Evolutionary conservation across 2,113 vertebrate genomes (phyloP).

Genomic region (Varanus komodoensis): DNA sequence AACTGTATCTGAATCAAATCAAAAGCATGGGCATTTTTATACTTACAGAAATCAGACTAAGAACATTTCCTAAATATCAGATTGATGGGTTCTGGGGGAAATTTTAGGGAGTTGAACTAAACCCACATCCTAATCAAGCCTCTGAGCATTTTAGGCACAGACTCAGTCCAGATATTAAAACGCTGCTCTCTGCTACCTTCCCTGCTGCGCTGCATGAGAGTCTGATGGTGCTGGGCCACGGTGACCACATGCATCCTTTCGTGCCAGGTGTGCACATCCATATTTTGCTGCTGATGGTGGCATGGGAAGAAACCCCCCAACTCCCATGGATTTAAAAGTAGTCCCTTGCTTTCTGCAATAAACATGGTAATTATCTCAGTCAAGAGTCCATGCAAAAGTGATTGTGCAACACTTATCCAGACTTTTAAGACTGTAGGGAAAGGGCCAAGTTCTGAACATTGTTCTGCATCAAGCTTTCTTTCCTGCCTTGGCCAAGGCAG

Average conservation of each 20-base stretch:
- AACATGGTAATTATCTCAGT: not conserved
- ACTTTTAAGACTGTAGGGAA: not conserved
- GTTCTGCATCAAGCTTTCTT: not conserved
- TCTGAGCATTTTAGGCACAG: not conserved
- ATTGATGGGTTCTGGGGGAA: no score
- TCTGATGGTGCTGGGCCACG: not conserved
- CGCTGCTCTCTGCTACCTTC: no score
- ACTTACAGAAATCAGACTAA: not conserved
- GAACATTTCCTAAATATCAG: not conserved
- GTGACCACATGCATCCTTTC: not conserved
- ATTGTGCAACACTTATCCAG: not conserved
- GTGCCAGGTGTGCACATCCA: not conserved
- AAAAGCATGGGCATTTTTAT: not conserved
- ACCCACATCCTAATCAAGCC: not conserved
- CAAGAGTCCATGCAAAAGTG: not conserved
- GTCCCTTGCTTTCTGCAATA: not conserved
- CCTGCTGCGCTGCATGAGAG: not conserved
- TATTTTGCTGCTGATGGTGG: not conserved
- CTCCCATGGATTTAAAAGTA: no score
- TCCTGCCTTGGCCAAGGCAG: not conserved
- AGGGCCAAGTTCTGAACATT: not conserved
- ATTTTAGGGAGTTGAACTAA: not conserved
- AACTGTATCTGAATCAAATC: not conserved
- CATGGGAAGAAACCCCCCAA: not conserved
- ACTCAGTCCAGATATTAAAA: not conserved